phyloP scores from a whole-genome alignment of 2,113 vertebrate species.

The Eira barbara region DNA sequence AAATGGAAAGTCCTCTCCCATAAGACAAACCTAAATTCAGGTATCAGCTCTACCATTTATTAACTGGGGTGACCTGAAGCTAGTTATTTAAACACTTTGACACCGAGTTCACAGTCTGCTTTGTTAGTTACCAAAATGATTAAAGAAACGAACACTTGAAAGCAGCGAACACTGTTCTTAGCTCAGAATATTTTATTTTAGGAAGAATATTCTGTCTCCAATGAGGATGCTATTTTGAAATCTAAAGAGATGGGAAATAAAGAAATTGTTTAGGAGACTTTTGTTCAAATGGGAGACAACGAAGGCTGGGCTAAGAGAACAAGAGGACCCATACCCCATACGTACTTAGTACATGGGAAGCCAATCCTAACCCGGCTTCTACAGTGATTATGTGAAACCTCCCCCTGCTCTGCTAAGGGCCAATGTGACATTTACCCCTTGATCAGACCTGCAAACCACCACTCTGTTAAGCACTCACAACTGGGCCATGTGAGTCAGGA shows the following conservation, averaged over 20 bases:
- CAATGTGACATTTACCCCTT: background rate
- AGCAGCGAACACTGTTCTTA: background rate
- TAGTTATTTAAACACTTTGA: background rate
- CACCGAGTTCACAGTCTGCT: background rate
- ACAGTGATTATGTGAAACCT: background rate
- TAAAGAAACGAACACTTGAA: background rate
- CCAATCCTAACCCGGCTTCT: background rate
- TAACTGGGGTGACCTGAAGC: background rate
- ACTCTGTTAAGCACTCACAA: background rate
- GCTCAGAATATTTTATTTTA: background rate
- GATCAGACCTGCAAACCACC: background rate
- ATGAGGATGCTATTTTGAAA: background rate
- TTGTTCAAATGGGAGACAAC: background rate
- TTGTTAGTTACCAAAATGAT: background rate
- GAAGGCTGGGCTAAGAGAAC: background rate
- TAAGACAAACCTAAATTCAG: background rate
- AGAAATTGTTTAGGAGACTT: background rate
- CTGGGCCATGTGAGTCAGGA: background rate
- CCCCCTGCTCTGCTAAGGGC: background rate
- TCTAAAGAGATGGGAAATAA: background rate
- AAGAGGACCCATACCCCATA: background rate
- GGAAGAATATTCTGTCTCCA: background rate
- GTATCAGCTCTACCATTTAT: background rate
- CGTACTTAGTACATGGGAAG: background rate
- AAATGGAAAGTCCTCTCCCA: background rate